Conservation (phyloP, 2,797 vertebrate species). For the Spinus pinus region DNA sequence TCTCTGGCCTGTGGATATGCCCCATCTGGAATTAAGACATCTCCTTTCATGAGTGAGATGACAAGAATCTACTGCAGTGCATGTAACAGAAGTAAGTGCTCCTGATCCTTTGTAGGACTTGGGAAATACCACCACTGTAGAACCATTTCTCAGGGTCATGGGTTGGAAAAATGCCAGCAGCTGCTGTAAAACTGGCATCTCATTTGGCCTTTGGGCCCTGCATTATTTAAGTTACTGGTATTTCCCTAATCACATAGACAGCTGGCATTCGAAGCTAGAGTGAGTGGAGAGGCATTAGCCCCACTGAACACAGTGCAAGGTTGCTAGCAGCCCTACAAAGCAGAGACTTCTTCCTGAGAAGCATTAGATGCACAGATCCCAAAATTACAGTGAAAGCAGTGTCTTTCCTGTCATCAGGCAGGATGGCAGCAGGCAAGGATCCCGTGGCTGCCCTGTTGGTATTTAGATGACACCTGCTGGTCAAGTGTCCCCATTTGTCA, state of each 20-base stretch:
- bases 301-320: neutral
- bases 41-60: neutral
- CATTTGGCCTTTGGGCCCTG: neutral
- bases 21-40: neutral
- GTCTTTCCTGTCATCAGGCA: neutral
- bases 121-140: neutral
- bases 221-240: rapidly evolving
- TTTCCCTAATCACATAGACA: neutral
- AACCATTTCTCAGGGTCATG: neutral
- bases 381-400: neutral
- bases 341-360: neutral
- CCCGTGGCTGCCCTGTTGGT: rapidly evolving
- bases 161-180: neutral
- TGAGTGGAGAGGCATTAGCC: neutral
- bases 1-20: neutral
- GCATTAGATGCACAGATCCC: neutral
- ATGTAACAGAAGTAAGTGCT: neutral
- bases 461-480: constrained; percentile 15
- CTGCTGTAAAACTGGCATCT: neutral
- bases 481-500: neutral
- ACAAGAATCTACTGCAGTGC: neutral
- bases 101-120: neutral
- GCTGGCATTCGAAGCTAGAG: neutral
- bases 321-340: neutral
- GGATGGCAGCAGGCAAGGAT: neutral